A percentile compares a stretch with the other conserved stretches of the same genome.
Conservation (phyloP, 1,140 invertebrate genomes). For the Cydia strobilella region DNA sequence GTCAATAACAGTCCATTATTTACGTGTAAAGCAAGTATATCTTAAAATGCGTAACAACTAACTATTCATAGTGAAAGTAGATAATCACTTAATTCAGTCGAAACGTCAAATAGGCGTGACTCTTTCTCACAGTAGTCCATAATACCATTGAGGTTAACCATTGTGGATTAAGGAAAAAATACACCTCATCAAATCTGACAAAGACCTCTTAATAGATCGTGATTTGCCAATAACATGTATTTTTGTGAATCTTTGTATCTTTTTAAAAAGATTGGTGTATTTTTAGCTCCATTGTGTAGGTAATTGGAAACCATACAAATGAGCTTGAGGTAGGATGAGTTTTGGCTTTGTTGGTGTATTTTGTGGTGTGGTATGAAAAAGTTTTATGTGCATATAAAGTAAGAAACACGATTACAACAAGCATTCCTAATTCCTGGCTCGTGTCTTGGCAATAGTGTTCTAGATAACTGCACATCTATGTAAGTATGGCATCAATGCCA, state of each 20-base stretch:
- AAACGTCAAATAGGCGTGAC: slow-evolving; percentile 20
- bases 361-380: too few species aligned
- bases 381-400: too few species aligned
- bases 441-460: background rate
- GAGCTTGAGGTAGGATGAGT: background rate
- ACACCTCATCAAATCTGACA: background rate
- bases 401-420: too few species aligned
- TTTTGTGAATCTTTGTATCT: background rate
- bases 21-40: background rate
- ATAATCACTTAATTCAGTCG: slow-evolving; percentile 16
- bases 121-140: slow-evolving; percentile 20
- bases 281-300: background rate
- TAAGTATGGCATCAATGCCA: background rate
- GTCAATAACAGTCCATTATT: too few species aligned
- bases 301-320: background rate
- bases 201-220: background rate
- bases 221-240: slow-evolving; percentile 14
- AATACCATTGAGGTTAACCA: slow-evolving; percentile 14
- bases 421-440: too few species aligned
- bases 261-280: background rate
- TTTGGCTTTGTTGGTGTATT: too few species aligned
- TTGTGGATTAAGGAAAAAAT: background rate
- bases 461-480: background rate
- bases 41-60: background rate
- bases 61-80: slow-evolving; percentile 12